Evolutionary conservation across 1,140 invertebrate genomes (phyloP), one percentile per base, ranked within the genome.

Genomic region (Bombus vancouverensis): DNA sequence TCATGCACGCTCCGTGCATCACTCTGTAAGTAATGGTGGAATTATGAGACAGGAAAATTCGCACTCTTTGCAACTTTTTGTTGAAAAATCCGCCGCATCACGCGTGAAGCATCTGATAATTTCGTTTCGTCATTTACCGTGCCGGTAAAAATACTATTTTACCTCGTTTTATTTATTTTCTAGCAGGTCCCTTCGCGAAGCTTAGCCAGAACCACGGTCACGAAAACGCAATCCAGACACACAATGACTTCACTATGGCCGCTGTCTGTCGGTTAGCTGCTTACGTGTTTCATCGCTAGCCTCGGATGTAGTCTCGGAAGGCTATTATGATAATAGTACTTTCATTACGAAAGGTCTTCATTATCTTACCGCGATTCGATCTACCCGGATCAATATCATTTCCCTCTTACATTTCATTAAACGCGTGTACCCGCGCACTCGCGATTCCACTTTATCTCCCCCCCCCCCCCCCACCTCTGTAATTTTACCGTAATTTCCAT

Each of bases 301-400:
- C 47, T 2, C 47, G 47, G 39, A 72, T n/a, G 42, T 25, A 73
- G 76, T 32, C 42, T n/a, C 37, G 68, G 22, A 42, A 72, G 66
- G 53, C 57, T 65, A 85, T 85, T 82, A 83, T 86, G 66, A 80
- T 70, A 71, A 75, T 76, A 59, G 65, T 71, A 76, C 66, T 57
- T 83, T 76, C 85, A 76, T 86, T 71, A 83, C 72, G 80, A 71
- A 86, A 76, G 80, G 72, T 70, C 59, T 74, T 87, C 72, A 65
- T 87, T 84, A 85, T 73, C 68, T 80, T 72, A 72, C 66, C 83
- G 42, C 53, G 83, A 80, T 80, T 85, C 76, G 68, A 80, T 85
- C 77, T 85, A 25, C 53, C 32, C 15, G 76, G 68, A 85, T 85
- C 83, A 44, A 85, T 85, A 85, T 80, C 68, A 80, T 85, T 85